A percentile compares a stretch with the other conserved stretches of the same genome.
Evolutionary conservation across 2,888 invertebrate species (phyloP).

Genomic region (Apamea anceps): DNA sequence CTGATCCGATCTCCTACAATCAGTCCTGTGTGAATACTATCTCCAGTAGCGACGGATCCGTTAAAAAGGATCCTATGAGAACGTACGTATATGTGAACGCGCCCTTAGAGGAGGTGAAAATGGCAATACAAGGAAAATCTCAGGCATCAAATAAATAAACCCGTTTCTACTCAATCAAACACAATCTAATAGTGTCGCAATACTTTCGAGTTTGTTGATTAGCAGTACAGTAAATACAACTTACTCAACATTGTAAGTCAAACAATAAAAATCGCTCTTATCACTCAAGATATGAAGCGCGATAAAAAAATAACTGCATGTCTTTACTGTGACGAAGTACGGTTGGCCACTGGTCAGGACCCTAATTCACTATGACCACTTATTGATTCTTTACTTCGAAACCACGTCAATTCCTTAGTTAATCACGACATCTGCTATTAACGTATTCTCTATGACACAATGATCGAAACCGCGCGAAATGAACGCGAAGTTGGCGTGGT

Average conservation of each 20-base stretch:
- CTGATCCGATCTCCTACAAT: no score
- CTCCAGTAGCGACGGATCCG: no score
- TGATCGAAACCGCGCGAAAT: no score
- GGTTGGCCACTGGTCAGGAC: not conserved
- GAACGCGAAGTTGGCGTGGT: no score
- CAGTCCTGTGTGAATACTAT: no score
- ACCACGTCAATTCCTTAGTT: no score
- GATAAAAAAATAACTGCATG: conserved; percentile 34
- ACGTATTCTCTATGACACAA: no score
- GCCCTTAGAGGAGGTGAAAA: not conserved
- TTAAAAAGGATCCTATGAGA: no score
- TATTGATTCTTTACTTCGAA: no score
- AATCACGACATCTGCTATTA: no score
- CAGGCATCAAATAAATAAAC: not conserved
- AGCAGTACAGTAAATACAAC: not conserved
- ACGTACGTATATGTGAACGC: no score
- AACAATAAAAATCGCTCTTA: conserved; percentile 40
- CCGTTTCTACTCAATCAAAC: not conserved
- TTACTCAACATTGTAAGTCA: not conserved
- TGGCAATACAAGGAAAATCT: not conserved
- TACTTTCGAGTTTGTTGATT: conserved; percentile 9
- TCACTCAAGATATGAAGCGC: conserved; percentile 19
- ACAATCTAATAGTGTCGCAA: conserved; percentile 7
- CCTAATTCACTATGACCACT: no score
- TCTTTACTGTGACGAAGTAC: not conserved